Evolutionary conservation across 2,113 vertebrate species (phyloP), one percentile per base, ranked within the genome.

Genomic region (Bujurquina vittata): DNA sequence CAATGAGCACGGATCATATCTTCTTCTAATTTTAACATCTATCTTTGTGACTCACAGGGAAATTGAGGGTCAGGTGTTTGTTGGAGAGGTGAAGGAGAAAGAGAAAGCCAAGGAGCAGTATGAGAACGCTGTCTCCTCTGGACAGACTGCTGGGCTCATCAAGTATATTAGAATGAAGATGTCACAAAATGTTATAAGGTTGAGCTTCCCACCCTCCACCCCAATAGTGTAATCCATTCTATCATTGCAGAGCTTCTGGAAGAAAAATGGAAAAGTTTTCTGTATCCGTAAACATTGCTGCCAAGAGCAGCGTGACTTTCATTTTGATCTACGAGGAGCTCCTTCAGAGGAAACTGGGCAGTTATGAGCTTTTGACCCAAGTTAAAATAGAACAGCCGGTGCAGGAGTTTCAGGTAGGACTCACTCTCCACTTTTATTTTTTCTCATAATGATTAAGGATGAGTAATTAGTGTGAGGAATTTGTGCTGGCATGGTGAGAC

Each of bases 181-280:
- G 43, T 56, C 11, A 7, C 10, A 14, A 14, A 20, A 65, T 22
- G 20, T 40, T 12, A 33, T 1, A 22, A 31, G 4, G 31, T 56
- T 56, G 55, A 56, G 23, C 20, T 22, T 7, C 4, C 22, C 23
- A 14, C 20, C 20, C 61, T 37, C 0, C 37, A 55, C 31, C 33
- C 35, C 20, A n/a, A 56, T 12, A 14, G 35, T 23, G 7, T 56
- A 20, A 59, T 54, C 18, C 15, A 10, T 81, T 52, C 11, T 4
- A n/a, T 58, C 1, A 59, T 76, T 29, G 4, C 61, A 89, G 92
- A 23, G 84, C 95, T n/a, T 97, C 97, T 0, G 98, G 96, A 49
- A 96, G 97, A 85, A 97, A 96, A 77, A 98, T 98, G 92, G 98
- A 99, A 90, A 97, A 95, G 88, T 99, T 99, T 87, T 96, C 95